phyloP scores from a whole-genome alignment of 2,888 invertebrate genomes.

The Acanthoscelides obtectus region DNA sequence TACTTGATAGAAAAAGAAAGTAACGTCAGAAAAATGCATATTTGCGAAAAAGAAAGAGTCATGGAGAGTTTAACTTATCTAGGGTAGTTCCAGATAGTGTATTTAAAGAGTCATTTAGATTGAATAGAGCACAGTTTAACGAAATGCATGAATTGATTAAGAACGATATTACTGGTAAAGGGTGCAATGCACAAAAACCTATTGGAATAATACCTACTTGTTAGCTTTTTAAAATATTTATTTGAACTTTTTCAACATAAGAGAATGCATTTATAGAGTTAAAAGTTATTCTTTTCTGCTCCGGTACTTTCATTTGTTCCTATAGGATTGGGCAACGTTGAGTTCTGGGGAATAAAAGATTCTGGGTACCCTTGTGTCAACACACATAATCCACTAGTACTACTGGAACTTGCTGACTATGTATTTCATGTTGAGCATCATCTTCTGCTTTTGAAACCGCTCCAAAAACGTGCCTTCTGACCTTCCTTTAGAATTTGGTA shows the following conservation, averaged over 20 bases:
- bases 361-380: slow-evolving; percentile 6
- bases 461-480: slow-evolving; percentile 6
- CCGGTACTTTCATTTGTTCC: slow-evolving; percentile 6
- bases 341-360: slow-evolving; percentile 6
- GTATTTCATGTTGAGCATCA: slow-evolving; percentile 8
- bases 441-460: slow-evolving; percentile 9
- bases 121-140: too few relatives aligned
- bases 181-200: slow-evolving; percentile 5
- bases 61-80: too few relatives aligned
- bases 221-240: slow-evolving; percentile 2
- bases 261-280: not conserved
- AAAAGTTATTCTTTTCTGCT: slow-evolving; percentile 6
- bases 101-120: slow-evolving; percentile 5
- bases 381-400: slow-evolving; percentile 1
- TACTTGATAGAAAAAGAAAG: slow-evolving; percentile 6
- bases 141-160: too few relatives aligned
- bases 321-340: slow-evolving; percentile 6
- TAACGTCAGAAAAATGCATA: slow-evolving; percentile 6
- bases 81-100: slow-evolving; percentile 7
- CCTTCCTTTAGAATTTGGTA: slow-evolving; percentile 1
- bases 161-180: too few relatives aligned
- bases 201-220: slow-evolving; percentile 9
- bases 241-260: not conserved
- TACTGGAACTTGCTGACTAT: slow-evolving; percentile 2
- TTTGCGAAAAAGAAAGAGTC: slow-evolving; percentile 8